A percentile compares a stretch with the other conserved stretches of the same genome.
Evolutionary conservation across 2,113 vertebrate species (phyloP).

Genomic region (Chaenocephalus aceratus): DNA sequence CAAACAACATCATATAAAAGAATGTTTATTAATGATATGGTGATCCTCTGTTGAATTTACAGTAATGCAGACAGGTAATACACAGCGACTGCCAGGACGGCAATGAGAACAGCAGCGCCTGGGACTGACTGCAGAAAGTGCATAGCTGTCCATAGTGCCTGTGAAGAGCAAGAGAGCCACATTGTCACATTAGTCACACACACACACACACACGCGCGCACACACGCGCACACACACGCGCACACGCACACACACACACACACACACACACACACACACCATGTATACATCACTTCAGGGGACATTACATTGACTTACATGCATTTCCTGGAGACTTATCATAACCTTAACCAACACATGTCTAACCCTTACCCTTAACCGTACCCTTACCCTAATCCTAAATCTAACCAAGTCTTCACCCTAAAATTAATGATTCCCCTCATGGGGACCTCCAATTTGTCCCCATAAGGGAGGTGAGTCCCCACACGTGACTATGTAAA

Average conservation of each 20-base stretch:
- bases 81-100: slow-evolving; percentile 60
- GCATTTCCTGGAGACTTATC: too few relatives aligned
- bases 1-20: slow-evolving; percentile 49
- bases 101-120: slow-evolving; percentile 74
- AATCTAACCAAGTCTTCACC: too few relatives aligned
- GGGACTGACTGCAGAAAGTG: slow-evolving; percentile 63
- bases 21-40: slow-evolving; percentile 55
- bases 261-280: background rate
- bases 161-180: slow-evolving; percentile 63
- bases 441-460: too few relatives aligned
- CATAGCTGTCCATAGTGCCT: slow-evolving; percentile 73
- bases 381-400: too few relatives aligned
- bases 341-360: too few relatives aligned
- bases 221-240: background rate
- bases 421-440: too few relatives aligned
- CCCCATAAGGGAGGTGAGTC: too few relatives aligned
- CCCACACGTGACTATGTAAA: too few relatives aligned
- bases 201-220: background rate
- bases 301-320: too few relatives aligned
- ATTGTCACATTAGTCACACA: slow-evolving; percentile 35
- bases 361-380: too few relatives aligned
- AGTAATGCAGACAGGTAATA: slow-evolving; percentile 68
- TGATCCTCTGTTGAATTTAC: slow-evolving; percentile 48
- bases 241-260: background rate
- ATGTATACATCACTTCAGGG: too few relatives aligned